Evolutionary conservation across 2,113 vertebrate genomes (phyloP), one percentile per base, ranked within the genome.

Genomic region (Limnothrissa miodon): DNA sequence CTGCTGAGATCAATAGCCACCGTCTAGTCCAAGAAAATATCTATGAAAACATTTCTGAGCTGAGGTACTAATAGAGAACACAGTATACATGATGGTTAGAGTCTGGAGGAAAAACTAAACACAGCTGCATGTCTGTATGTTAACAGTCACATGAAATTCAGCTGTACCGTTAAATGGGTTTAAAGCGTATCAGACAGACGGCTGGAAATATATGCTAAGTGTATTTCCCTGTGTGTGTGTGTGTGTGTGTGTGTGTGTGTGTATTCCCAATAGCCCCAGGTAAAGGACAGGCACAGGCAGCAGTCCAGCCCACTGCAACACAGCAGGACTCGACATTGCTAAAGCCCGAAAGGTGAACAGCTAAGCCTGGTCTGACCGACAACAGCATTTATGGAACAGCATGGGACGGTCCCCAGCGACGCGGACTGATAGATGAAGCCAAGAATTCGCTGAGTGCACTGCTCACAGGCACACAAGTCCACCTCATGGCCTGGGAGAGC

Each of bases 191-290:
- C 66, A 2, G 29, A 13, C 62, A 70, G 62, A 70, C 13, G 25
- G 13, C 29, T 70, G 29, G 10, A 62, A 70, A 70, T 36, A 13
- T 70, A 29, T 70, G 62, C 36, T 13, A 29, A 74, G 29, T 36
- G 66, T 74, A 74, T 33, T 74, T 74, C 25, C 66, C 33, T 70
- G 33, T 70, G 62, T 13, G 29, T 70, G 62, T 70, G 15, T 70
- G 62, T 70, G 29, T 70, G 62, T 70, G 25, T 70, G 62, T 70
- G 62, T 33, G 62, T 66, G 62, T 66, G n/a, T 66, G 62, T 66
- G 62, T 70, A 25, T 66, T n/a, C n/a, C n/a, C n/a, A n/a, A n/a
- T n/a, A n/a, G n/a, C n/a, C n/a, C n/a, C 23, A 9, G 25, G 62
- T 8, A 70, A 33, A 33, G 33, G 25, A 33, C 66, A 70, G 62